Evolutionary conservation across 2,113 vertebrate species (phyloP), one percentile per base, ranked within the genome.

Genomic region (Myocastor coypus): DNA sequence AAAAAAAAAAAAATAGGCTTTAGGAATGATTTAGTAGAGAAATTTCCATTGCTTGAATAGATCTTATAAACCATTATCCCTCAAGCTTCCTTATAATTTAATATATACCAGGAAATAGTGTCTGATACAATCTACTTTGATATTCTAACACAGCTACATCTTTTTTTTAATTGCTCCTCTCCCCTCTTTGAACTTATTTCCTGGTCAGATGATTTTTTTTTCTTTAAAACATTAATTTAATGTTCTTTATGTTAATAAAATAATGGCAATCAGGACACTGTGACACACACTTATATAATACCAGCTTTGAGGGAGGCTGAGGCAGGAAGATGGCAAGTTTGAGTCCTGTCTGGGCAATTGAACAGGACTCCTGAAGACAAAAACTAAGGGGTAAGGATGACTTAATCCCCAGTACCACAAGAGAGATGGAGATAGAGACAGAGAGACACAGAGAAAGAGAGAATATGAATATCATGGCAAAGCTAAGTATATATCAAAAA

Each of bases 141-240:
- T 64, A 50, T 85, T 77, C 32, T 94, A 50, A 7, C 42, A 81
- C 30, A 94, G 81, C n/a, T 5, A 73, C n/a, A n/a, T 8, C 32
- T 52, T 50, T 77, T 50, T 37, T 46, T 59, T 68, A 81, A 63
- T n/a, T 52, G 50, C 40, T n/a, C 26, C 19, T 19, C 14, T 28
- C 26, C 37, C 16, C 40, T 50, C 68, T 81, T 82, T 59, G 11
- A 63, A 37, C 46, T 73, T 90, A 61, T 16, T 87, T 40, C 16
- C n/a, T 37, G 42, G 1, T 83, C 50, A 87, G 12, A 17, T 80
- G 63, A 10, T 50, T 75, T 89, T 42, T 24, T 93, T 85, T 85
- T 22, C 64, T 94, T 88, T 91, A 55, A 46, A 83, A 81, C 22
- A 91, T 94, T 63, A 64, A 7, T 26, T 16, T 77, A 85, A n/a